These are phyloP conservation scores for Sanderia malayensis DNA, from an alignment of 30 jellyfish, hydroid and myxozoan species.

Conservation along the genomic window DNA sequence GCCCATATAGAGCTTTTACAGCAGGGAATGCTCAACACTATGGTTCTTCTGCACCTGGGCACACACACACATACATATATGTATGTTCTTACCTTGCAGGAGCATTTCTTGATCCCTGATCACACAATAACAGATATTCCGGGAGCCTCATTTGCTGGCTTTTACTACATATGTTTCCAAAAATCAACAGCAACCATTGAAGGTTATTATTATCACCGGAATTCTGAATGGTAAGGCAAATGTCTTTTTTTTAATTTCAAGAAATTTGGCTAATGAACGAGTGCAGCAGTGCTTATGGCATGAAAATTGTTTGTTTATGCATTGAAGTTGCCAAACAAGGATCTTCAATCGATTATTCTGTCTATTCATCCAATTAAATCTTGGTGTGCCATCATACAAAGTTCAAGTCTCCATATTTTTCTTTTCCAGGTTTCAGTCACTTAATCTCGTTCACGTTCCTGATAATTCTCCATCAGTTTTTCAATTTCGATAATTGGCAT, in stretches of 20 bases:
- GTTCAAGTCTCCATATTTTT: not conserved
- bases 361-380: no score
- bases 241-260: not conserved
- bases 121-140: slow-evolving; percentile 93
- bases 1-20: no score
- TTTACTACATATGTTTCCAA: slow-evolving; percentile 91
- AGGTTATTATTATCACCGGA: slow-evolving; percentile 91
- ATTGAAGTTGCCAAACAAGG: no score
- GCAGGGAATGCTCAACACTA: no score
- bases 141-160: slow-evolving; percentile 99
- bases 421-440: slow-evolving; percentile 79
- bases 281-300: not conserved
- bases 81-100: slow-evolving; percentile 43
- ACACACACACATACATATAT: no score
- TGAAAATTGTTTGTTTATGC: no score
- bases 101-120: slow-evolving; percentile 90
- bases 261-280: not conserved
- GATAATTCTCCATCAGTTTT: slow-evolving; percentile 85
- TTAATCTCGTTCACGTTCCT: slow-evolving; percentile 83
- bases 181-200: slow-evolving; percentile 95
- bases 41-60: no score
- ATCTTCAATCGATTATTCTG: no score
- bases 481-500: no score
- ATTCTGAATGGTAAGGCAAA: slow-evolving; percentile 84
- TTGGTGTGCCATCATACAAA: no score